Evolutionary conservation across 2,797 vertebrate species (phyloP).

Genomic region (Spea hammondii): DNA sequence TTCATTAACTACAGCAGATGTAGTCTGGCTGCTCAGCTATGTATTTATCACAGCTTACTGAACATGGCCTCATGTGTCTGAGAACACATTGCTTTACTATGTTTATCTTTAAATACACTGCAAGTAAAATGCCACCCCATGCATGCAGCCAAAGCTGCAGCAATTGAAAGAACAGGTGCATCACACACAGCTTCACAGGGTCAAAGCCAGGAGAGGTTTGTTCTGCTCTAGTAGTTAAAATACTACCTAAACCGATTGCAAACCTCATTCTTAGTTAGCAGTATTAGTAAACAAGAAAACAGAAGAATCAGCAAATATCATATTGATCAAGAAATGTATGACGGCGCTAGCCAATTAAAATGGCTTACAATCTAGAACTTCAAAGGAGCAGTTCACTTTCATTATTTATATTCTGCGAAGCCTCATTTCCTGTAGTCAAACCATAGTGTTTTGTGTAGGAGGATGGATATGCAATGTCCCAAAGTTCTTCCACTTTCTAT

Average conservation of each 20-base stretch:
- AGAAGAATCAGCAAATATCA: not conserved
- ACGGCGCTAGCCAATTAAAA: not conserved
- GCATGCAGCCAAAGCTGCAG: slow-evolving; percentile 1
- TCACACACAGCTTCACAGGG: slow-evolving; percentile 8
- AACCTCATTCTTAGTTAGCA: not conserved
- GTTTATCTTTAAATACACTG: not conserved
- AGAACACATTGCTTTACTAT: slow-evolving; percentile 3
- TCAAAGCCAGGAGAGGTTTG: slow-evolving; percentile 10
- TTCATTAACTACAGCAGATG: not conserved
- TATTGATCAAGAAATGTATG: not conserved
- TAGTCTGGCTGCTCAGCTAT: not conserved
- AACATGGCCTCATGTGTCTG: not conserved
- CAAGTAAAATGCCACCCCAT: not conserved
- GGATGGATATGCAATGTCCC: not conserved
- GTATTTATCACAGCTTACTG: slow-evolving; percentile 2
- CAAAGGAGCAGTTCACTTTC: not conserved
- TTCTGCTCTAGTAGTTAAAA: slow-evolving; percentile 24
- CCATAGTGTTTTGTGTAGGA: not conserved
- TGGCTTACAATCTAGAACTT: not conserved
- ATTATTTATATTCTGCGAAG: not conserved
- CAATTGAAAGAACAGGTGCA: slow-evolving; percentile 29
- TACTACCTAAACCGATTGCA: not conserved
- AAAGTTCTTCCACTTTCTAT: too few species aligned
- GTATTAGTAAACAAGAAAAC: slow-evolving; percentile 8
- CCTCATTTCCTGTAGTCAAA: not conserved